These are phyloP conservation scores for Choristoneura rosaceana DNA, from an alignment of 2,888 invertebrate species.

Conservation along the genomic window DNA sequence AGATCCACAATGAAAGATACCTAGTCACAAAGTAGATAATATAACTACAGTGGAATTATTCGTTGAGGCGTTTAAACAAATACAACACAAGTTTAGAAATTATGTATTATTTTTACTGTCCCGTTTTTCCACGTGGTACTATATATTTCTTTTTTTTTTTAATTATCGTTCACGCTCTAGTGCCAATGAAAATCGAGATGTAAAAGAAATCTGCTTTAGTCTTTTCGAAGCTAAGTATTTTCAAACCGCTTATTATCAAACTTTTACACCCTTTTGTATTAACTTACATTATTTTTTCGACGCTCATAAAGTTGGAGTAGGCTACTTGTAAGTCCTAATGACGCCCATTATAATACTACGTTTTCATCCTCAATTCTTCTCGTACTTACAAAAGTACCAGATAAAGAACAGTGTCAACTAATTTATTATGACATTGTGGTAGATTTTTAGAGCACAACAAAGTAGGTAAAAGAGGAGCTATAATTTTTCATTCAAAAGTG, in stretches of 20 bases:
- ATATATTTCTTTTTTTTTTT: no score
- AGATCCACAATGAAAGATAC: no score
- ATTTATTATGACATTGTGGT: slow-evolving; percentile 7
- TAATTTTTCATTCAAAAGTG: no score
- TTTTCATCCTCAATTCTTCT: slow-evolving; percentile 11
- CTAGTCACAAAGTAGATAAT: no score
- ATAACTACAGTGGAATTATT: no score
- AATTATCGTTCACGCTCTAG: no score
- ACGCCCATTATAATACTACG: slow-evolving; percentile 9
- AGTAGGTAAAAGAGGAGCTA: no score
- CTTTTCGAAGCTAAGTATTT: neutral
- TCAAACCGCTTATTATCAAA: slow-evolving; percentile 18
- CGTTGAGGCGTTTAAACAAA: no score
- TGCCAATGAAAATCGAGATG: no score
- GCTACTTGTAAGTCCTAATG: slow-evolving; percentile 22
- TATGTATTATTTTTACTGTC: no score
- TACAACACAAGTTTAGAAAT: no score
- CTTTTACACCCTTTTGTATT: slow-evolving; percentile 16
- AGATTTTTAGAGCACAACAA: neutral
- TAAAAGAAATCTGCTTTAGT: neutral
- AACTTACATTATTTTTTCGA: slow-evolving; percentile 8
- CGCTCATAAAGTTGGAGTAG: slow-evolving; percentile 20
- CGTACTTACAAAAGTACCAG: neutral
- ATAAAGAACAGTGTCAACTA: slow-evolving; percentile 3
- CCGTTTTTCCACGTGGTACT: no score